These are phyloP conservation scores for Myanophis thanlyinensis DNA, from an alignment of 2,113 vertebrate genomes.

Conservation along the genomic window DNA sequence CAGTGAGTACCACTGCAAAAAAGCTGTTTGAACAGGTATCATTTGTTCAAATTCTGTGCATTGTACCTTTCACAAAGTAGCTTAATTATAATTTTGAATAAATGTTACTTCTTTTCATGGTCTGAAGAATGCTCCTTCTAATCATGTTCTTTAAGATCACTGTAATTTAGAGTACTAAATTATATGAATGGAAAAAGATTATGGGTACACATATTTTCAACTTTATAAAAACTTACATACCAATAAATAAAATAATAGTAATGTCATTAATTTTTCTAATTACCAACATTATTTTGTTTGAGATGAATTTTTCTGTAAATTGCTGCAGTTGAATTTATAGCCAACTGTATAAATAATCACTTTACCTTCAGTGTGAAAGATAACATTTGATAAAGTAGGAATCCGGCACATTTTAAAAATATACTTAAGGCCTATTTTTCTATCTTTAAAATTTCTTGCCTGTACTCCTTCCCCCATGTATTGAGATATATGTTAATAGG, in stretches of 20 bases:
- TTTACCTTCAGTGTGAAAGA: constrained; percentile 21
- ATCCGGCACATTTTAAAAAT: neutral
- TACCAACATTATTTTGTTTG: neutral
- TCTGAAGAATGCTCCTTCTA: neutral
- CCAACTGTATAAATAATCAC: neutral
- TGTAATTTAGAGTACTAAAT: neutral
- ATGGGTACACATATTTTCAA: neutral
- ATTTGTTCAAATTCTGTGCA: neutral
- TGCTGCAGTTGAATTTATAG: neutral
- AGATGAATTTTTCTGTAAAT: neutral
- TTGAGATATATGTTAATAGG: neutral
- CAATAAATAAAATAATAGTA: neutral
- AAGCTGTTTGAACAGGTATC: neutral
- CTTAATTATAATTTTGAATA: neutral
- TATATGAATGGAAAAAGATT: neutral
- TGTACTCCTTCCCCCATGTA: neutral
- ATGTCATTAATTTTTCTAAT: neutral
- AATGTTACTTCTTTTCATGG: neutral
- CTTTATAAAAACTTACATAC: neutral
- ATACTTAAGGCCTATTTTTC: neutral
- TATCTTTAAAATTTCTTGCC: neutral
- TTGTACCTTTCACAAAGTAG: too few relatives aligned
- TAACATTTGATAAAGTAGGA: neutral
- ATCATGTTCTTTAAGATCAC: neutral
- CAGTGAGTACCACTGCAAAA: neutral